Conservation (phyloP, 2,797 vertebrate genomes). For the Etheostoma perlongum region DNA sequence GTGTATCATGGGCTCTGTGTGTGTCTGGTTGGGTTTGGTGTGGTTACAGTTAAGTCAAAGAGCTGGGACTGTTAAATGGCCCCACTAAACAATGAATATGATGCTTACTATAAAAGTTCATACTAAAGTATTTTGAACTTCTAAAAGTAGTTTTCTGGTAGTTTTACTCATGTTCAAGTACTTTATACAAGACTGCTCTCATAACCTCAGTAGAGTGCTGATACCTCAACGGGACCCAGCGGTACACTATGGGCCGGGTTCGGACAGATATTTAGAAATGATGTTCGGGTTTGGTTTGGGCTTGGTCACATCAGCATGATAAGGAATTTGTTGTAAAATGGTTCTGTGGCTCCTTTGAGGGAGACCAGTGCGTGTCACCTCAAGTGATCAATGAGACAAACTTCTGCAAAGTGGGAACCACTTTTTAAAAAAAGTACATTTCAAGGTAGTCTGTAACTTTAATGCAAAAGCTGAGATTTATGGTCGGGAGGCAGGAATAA, state of each 20-base stretch:
- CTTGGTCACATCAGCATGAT: too few relatives aligned
- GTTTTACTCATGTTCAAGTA: too few relatives aligned
- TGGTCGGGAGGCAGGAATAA: background rate
- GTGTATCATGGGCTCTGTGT: background rate
- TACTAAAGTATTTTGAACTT: too few relatives aligned
- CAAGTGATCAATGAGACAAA: background rate
- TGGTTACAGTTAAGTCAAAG: constrained; percentile 20
- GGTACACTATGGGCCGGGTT: too few relatives aligned
- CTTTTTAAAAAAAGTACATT: background rate
- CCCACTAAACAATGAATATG: background rate
- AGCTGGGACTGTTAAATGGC: constrained; percentile 1
- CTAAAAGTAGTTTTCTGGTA: too few relatives aligned
- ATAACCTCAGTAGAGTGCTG: too few relatives aligned
- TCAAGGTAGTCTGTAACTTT: background rate
- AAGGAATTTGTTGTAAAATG: too few relatives aligned
- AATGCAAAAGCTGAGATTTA: background rate
- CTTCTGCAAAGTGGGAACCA: background rate
- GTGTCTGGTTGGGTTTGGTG: constrained; percentile 17
- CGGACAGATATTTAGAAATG: too few relatives aligned
- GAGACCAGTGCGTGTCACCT: background rate
- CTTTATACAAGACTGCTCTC: too few relatives aligned
- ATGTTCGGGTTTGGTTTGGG: background rate
- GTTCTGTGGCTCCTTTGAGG: too few relatives aligned
- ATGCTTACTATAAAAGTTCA: too few relatives aligned
- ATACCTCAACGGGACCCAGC: too few relatives aligned